phyloP scores from a whole-genome alignment of 2,888 invertebrate species.

The Cantharis rustica region DNA sequence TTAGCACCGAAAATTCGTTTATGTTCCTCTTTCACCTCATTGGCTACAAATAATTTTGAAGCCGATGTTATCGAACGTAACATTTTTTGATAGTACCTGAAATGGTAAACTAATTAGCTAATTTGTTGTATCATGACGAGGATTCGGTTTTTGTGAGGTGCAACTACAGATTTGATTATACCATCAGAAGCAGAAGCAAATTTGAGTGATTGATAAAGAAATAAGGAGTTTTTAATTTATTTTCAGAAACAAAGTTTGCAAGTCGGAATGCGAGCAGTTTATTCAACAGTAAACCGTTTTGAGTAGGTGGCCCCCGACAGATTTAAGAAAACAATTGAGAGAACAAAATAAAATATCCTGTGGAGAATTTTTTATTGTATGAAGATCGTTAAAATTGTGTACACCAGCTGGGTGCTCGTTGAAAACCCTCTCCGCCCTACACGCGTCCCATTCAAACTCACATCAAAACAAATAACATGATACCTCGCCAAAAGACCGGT shows the following conservation, averaged over 20 bases:
- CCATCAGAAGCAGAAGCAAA: background rate
- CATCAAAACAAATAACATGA: background rate
- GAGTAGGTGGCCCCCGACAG: background rate
- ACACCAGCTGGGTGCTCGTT: background rate
- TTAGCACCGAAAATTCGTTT: background rate
- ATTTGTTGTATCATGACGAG: background rate
- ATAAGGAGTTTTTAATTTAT: background rate
- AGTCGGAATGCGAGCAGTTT: background rate
- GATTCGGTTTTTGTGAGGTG: background rate
- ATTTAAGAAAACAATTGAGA: background rate
- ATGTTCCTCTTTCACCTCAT: background rate
- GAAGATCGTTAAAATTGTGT: background rate
- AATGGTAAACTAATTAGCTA: background rate
- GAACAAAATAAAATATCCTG: background rate
- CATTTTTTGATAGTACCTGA: background rate
- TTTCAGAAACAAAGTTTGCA: background rate
- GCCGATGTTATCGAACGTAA: background rate
- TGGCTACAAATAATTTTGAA: background rate
- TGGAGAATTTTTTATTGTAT: background rate
- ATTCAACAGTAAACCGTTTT: background rate
- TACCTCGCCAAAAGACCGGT: background rate
- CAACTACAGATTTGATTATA: background rate
- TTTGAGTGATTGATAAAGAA: background rate
- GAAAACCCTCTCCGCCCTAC: background rate
- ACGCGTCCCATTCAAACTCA: background rate